These are phyloP conservation scores for Coenonympha glycerion DNA, from an alignment of 2,888 invertebrate species.

Conservation along the genomic window DNA sequence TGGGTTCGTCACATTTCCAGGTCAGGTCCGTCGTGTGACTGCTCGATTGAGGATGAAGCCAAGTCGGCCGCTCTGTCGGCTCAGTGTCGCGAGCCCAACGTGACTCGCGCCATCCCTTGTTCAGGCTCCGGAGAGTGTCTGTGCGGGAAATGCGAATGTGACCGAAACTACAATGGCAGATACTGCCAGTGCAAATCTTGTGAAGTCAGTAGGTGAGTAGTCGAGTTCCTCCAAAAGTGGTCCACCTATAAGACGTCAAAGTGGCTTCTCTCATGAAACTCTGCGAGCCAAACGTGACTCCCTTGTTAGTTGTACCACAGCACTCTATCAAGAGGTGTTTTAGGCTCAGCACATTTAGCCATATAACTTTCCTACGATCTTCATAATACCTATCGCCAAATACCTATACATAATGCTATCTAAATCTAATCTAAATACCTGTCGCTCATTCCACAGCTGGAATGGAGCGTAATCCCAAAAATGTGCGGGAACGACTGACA, in stretches of 20 bases:
- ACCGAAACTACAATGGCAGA: conserved; percentile 73
- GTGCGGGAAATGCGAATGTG: conserved; percentile 85
- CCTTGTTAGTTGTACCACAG: no score
- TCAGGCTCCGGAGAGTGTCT: conserved; percentile 85
- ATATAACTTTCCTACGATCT: no score
- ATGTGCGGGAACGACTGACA: no score
- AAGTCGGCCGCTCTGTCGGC: conserved; percentile 56
- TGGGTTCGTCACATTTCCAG: conserved; percentile 37
- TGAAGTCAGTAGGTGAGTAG: conserved; percentile 60
- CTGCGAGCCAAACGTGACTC: no score
- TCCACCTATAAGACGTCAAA: not conserved
- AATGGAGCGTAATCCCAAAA: no score
- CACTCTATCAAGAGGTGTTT: no score
- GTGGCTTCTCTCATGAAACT: no score
- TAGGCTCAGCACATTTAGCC: no score
- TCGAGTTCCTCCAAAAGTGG: not conserved
- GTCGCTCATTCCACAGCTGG: no score
- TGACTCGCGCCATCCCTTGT: conserved; percentile 66
- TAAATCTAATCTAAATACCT: no score
- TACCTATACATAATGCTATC: no score
- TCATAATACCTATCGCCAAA: no score
- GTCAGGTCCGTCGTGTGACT: conserved; percentile 75
- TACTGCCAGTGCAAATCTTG: conserved; percentile 80
- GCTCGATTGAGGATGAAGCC: conserved; percentile 61
- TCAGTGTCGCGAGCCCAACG: conserved; percentile 56